Evolutionary conservation across 2,113 vertebrate genomes (phyloP), one percentile per base, ranked within the genome.

Genomic region (Xiphophorus hellerii): DNA sequence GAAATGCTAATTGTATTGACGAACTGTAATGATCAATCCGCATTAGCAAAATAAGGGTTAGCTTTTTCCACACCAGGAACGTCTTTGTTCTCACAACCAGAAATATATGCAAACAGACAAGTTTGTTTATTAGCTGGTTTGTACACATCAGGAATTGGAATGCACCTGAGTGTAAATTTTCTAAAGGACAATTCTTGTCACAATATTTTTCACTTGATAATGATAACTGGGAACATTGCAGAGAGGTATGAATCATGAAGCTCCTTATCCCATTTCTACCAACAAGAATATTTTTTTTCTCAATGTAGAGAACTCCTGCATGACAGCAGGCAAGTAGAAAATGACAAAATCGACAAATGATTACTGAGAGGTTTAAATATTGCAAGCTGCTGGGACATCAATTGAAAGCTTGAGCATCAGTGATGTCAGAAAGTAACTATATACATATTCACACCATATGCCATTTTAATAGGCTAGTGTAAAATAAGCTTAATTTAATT

Each of bases 281-380:
- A 54, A 54, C 22, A 25, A 10, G 22, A 25, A 54, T 8, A 35
- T 35, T 70, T 51, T 27, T 27, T 48, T 91, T 87, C 86, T 83
- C 80, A 77, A 51, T 0, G 13, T 74, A 66, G 79, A 90, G 85
- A 90, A 85, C 81, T 88, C 79, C 82, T 83, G 79, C 42, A 86
- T 28, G 71, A 65, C 42, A 62, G 35, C 62, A 79, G 69, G 69
- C 61, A 72, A 61, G 37, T 31, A 73, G 20, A 25, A 69, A 71
- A 61, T 58, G 35, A 58, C 28, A 69, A 35, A 74, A 63, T 60
- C 28, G 73, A 66, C 6, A 51, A 14, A 69, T n/a, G 25, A 37
- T 33, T 17, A 2, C 6, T 66, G 44, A 51, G 15, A 11, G 64
- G 31, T 70, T 73, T 66, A 78, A 61, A 66, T 77, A 44, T 69